A percentile compares a stretch with the other conserved stretches of the same genome.
phyloP scores from a whole-genome alignment of 1,140 invertebrate genomes.

The Lepidurus couesii region DNA sequence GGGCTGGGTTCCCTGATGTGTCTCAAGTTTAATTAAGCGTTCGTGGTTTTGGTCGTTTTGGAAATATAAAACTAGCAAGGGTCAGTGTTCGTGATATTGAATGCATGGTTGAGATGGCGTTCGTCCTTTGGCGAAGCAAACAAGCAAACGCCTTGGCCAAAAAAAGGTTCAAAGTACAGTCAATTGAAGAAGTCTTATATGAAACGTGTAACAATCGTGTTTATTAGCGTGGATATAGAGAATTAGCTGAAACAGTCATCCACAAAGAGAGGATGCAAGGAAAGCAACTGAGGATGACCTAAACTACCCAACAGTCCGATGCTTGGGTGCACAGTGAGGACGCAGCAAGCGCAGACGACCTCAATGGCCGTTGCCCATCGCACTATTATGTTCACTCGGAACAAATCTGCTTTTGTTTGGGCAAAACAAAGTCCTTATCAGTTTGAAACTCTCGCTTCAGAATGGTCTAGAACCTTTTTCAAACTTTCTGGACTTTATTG shows the following conservation, averaged over 20 bases:
- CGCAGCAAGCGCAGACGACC: constrained; percentile 7
- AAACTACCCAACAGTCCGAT: background rate
- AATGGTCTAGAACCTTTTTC: too few relatives aligned
- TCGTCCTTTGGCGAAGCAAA: background rate
- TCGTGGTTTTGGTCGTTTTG: background rate
- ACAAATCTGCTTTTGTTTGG: constrained; percentile 5
- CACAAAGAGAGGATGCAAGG: background rate
- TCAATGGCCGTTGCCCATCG: background rate
- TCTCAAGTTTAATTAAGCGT: background rate
- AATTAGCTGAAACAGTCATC: background rate
- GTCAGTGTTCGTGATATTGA: constrained; percentile 7
- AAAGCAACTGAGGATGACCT: background rate
- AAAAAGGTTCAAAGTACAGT: background rate
- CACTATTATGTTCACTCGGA: background rate
- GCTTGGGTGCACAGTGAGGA: background rate
- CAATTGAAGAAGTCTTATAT: background rate
- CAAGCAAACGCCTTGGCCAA: constrained; percentile 10
- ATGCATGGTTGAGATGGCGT: background rate
- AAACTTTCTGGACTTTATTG: too few relatives aligned
- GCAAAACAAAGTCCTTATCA: background rate
- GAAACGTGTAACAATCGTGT: background rate
- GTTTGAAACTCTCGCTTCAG: too few relatives aligned
- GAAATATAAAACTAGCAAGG: background rate
- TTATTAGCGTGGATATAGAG: background rate
- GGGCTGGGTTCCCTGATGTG: background rate